Conservation (phyloP, 2,797 vertebrate genomes). For the Eulemur rubriventer region DNA sequence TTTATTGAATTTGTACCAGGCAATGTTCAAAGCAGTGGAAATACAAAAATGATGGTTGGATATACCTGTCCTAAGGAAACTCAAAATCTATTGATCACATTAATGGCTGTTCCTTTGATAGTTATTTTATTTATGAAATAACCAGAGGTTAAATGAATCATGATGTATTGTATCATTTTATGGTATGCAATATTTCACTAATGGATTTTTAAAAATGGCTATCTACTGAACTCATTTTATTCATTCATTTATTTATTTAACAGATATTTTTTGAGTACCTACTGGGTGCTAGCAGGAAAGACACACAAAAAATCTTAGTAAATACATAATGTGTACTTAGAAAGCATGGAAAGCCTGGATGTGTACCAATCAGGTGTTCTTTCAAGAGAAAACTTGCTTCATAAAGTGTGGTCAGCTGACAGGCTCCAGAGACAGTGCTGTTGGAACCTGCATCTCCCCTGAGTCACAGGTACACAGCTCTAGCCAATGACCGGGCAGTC, state of each 20-base stretch:
- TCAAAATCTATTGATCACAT: background rate
- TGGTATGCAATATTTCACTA: background rate
- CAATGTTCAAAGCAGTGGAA: background rate
- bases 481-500: accelerated
- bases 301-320: background rate
- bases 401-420: background rate
- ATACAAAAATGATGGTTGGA: background rate
- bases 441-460: background rate
- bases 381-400: background rate
- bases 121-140: slow-evolving; percentile 22
- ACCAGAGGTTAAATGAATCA: background rate
- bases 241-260: background rate
- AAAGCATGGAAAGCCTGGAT: background rate
- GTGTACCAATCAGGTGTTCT: background rate
- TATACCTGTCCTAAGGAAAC: background rate
- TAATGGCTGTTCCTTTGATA: background rate
- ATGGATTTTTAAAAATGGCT: background rate
- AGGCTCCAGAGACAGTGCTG: background rate
- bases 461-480: background rate
- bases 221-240: background rate
- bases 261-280: background rate
- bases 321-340: background rate
- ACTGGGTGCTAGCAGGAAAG: background rate
- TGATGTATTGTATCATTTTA: background rate
- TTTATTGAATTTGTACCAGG: background rate